A percentile compares a stretch with the other conserved stretches of the same genome.
phyloP scores from a whole-genome alignment of 2,113 vertebrate species.

The Dipodomys ordii region DNA sequence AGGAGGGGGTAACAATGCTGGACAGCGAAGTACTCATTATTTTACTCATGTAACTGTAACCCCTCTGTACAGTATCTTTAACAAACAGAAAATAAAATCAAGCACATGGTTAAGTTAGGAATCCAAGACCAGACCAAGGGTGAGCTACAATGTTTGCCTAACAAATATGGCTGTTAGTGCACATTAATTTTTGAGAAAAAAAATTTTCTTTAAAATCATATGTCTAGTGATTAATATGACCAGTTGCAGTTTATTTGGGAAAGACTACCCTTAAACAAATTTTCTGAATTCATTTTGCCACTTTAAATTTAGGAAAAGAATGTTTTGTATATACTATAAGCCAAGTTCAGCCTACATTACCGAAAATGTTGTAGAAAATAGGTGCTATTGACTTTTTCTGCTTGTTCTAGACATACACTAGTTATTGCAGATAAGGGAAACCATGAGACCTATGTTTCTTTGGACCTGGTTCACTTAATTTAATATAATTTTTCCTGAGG shows the following conservation, averaged over 20 bases:
- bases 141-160: neutral
- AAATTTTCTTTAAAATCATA: constrained; percentile 15
- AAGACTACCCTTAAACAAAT: constrained; percentile 21
- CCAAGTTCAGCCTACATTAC: neutral
- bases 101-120: constrained; percentile 1
- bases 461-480: no score
- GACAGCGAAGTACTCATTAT: no score
- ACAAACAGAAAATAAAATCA: constrained; percentile 40
- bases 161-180: constrained; percentile 6
- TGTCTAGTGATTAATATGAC: neutral
- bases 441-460: no score
- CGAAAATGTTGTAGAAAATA: constrained; percentile 31
- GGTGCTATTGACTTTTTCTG: neutral
- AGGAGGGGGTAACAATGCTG: no score
- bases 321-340: neutral
- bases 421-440: no score
- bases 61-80: no score
- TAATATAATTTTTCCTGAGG: no score
- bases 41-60: no score
- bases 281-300: constrained; percentile 42
- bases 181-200: neutral
- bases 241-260: constrained; percentile 33
- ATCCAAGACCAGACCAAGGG: neutral
- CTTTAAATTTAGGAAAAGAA: constrained; percentile 50
- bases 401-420: no score